phyloP scores from a whole-genome alignment of 2,113 vertebrate genomes.

The Todiramphus chloris region DNA sequence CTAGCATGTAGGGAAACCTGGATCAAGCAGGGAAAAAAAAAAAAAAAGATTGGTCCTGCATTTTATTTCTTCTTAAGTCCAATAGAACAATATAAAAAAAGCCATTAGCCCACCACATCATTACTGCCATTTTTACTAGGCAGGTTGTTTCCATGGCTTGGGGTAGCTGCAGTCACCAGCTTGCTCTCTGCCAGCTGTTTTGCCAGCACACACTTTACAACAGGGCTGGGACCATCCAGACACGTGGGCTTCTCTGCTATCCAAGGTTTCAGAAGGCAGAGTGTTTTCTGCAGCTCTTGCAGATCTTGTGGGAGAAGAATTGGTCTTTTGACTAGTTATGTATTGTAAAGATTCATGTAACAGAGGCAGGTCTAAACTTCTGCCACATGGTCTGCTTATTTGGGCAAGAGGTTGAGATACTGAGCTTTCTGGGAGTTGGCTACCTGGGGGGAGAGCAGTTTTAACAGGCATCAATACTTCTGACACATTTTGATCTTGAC shows the following conservation, averaged over 20 bases:
- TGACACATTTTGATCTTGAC: not conserved
- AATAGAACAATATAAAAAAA: not conserved
- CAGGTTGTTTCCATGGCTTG: not conserved
- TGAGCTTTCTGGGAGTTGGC: not conserved
- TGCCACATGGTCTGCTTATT: not conserved
- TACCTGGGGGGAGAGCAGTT: not conserved
- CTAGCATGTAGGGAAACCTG: not conserved
- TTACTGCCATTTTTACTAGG: constrained; percentile 20
- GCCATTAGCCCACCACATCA: constrained; percentile 57
- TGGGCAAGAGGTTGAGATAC: not conserved
- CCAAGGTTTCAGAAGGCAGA: not conserved
- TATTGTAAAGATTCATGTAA: constrained; percentile 69
- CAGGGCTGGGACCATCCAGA: not conserved
- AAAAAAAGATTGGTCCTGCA: not conserved
- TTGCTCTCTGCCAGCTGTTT: not conserved
- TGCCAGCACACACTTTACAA: not conserved
- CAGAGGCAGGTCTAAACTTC: constrained; percentile 62
- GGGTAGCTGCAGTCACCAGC: not conserved
- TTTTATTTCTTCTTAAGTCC: not conserved
- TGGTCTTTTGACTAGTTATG: constrained; percentile 61
- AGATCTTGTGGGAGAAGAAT: not conserved
- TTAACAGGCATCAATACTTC: not conserved
- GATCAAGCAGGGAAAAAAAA: not conserved
- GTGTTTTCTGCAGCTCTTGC: constrained; percentile 21
- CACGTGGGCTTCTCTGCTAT: not conserved